phyloP scores from a whole-genome alignment of 2,113 vertebrate species.

The Microcebus ravelobensis region DNA sequence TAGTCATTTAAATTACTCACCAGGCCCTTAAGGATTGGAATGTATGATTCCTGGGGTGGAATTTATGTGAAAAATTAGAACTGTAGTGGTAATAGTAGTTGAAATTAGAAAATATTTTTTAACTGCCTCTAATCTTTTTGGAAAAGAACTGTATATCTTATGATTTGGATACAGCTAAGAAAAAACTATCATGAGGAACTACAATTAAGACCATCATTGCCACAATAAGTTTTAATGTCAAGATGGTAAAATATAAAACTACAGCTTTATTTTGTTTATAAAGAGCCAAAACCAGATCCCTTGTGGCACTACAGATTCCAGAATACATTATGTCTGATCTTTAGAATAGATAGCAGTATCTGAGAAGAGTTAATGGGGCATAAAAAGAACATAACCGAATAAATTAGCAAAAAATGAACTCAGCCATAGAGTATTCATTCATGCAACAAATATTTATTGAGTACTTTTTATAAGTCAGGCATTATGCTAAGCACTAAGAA shows the following conservation, averaged over 20 bases:
- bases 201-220: background rate
- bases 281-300: background rate
- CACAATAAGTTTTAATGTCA: background rate
- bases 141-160: background rate
- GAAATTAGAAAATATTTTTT: background rate
- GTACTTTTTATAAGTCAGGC: conserved; percentile 5
- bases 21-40: background rate
- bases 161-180: background rate
- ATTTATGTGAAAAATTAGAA: conserved; percentile 32
- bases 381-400: conserved; percentile 57
- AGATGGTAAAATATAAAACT: background rate
- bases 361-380: conserved; percentile 56
- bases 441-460: conserved; percentile 52
- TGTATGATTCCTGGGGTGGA: background rate
- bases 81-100: background rate
- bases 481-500: background rate
- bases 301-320: background rate
- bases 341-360: conserved; percentile 31
- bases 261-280: background rate
- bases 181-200: background rate
- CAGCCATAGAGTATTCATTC: conserved; percentile 26
- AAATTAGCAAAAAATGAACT: conserved; percentile 70
- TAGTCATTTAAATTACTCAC: conserved; percentile 26
- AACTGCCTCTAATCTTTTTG: background rate
- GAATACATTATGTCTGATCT: conserved; percentile 27